These are phyloP conservation scores for Drosophila quadrilineata DNA, from an alignment of 1,140 invertebrate species.

Conservation along the genomic window DNA sequence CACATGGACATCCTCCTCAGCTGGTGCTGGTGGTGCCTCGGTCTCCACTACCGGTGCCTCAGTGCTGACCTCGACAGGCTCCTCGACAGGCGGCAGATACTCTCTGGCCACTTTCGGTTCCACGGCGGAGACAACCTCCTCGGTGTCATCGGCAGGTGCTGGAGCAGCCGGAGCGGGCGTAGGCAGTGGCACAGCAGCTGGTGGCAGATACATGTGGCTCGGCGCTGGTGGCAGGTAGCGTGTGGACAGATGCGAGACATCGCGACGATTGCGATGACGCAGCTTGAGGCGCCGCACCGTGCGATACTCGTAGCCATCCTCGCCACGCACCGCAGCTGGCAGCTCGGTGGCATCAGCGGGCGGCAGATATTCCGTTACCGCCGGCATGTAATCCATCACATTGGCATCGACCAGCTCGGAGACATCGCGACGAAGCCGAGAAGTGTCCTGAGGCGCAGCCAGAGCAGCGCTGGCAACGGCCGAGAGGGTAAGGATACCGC, in stretches of 20 bases:
- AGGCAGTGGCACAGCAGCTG: conserved; percentile 30
- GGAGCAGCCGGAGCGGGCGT: conserved; percentile 13
- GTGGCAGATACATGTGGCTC: conserved; percentile 60
- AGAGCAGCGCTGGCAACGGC: conserved; percentile 63
- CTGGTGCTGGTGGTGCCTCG: conserved; percentile 25
- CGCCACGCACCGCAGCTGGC: conserved; percentile 43
- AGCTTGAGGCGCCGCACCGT: conserved; percentile 65
- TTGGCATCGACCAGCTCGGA: conserved; percentile 48
- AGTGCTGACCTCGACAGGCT: conserved; percentile 33
- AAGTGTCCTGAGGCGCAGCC: conserved; percentile 40
- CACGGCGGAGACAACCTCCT: conserved; percentile 55
- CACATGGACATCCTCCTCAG: conserved; percentile 42
- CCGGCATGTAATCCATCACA: conserved; percentile 48
- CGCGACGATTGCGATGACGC: conserved; percentile 64
- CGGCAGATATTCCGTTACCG: conserved; percentile 24
- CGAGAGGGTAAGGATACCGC: conserved; percentile 55
- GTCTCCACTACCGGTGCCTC: conserved; percentile 36
- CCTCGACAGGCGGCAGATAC: conserved; percentile 61
- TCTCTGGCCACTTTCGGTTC: conserved; percentile 62
- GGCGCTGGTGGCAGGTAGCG: conserved; percentile 52
- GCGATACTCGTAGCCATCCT: conserved; percentile 66
- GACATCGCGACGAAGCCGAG: conserved; percentile 54
- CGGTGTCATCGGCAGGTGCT: conserved; percentile 50
- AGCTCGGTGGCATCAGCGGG: conserved; percentile 21
- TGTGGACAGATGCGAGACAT: conserved; percentile 61